Evolutionary conservation across 2,113 vertebrate genomes (phyloP).

Genomic region (Equus przewalskii): DNA sequence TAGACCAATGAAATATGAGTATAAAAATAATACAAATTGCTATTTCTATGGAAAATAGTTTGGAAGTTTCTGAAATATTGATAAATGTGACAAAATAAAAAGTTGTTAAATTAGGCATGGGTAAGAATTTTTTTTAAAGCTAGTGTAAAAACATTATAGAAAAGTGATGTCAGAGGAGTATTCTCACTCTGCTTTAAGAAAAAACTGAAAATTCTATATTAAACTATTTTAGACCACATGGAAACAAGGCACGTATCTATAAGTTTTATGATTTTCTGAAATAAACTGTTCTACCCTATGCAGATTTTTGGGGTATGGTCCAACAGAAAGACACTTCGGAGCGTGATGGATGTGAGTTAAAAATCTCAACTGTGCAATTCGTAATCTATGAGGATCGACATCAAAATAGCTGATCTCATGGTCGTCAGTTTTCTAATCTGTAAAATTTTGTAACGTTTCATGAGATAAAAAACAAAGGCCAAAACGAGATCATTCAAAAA

Average conservation of each 20-base stretch:
- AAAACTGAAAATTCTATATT: background rate
- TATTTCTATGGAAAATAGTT: background rate
- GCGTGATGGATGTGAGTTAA: background rate
- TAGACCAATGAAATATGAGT: background rate
- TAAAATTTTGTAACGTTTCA: background rate
- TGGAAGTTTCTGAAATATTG: background rate
- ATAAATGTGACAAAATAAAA: background rate
- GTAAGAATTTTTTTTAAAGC: background rate
- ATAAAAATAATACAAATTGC: background rate
- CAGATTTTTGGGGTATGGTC: background rate
- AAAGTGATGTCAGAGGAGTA: background rate
- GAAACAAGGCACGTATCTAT: background rate
- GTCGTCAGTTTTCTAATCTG: background rate
- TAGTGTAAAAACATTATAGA: background rate
- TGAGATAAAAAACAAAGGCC: background rate
- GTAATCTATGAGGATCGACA: background rate
- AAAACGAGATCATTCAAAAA: background rate
- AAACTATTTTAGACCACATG: background rate
- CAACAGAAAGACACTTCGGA: background rate
- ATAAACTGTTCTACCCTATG: background rate
- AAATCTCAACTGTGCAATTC: background rate
- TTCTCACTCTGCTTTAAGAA: background rate
- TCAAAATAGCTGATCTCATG: background rate
- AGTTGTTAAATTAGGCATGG: background rate
- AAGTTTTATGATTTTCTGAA: background rate